These are phyloP conservation scores for Taeniopygia guttata DNA, from an alignment of 2,797 vertebrate genomes.

Conservation along the genomic window DNA sequence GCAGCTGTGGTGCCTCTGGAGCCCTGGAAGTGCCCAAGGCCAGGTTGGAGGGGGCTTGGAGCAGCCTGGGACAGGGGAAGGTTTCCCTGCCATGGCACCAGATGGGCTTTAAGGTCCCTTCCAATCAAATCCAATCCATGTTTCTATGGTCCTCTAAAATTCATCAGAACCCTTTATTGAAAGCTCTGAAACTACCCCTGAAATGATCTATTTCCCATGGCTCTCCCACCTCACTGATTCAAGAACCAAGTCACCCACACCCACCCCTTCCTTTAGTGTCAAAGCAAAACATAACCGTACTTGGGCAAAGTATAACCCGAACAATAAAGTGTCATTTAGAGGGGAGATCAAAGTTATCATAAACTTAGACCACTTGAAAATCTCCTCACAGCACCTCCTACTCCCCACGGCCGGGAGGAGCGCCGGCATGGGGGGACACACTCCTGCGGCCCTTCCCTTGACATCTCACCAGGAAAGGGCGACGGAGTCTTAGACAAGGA, in stretches of 20 bases:
- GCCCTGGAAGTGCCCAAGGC: too few species aligned
- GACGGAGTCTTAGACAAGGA: not conserved
- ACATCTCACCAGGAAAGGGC: too few species aligned
- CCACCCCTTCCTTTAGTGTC: not conserved
- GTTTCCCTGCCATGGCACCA: not conserved
- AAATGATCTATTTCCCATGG: not conserved
- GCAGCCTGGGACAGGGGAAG: accelerated
- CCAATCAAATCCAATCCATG: not conserved
- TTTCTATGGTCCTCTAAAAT: not conserved
- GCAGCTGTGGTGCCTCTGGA: too few species aligned
- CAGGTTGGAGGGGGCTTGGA: too few species aligned
- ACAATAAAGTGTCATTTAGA: not conserved
- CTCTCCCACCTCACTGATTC: not conserved
- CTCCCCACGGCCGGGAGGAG: not conserved
- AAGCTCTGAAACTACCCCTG: not conserved
- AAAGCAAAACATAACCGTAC: not conserved
- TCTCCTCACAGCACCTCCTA: not conserved
- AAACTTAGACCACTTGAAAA: not conserved
- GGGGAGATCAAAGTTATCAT: not conserved
- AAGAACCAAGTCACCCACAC: not conserved
- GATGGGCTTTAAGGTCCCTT: not conserved
- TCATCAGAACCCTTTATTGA: not conserved
- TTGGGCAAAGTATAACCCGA: not conserved
- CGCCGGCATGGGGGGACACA: too few species aligned
- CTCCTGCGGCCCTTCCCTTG: not conserved